Base-by-base conservation (phyloP, 2,797 vertebrate genomes). In the Carduelis carduelis region DNA sequence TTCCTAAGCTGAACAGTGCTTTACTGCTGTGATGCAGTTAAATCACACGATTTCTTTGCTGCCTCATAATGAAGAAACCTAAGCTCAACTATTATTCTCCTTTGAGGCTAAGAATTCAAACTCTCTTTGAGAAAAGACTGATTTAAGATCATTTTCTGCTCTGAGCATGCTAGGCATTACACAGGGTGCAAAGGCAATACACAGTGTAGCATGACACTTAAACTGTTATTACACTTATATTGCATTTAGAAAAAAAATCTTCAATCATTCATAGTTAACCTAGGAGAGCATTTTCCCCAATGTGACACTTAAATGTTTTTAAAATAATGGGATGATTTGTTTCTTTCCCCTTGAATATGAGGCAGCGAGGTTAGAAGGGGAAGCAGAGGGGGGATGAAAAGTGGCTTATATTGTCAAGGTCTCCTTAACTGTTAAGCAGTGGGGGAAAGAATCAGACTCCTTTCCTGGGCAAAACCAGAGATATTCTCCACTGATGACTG, bases 401-500 rank as follows among this genome's bases (percentile, higher is more conserved):
- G 83, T 94, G 93, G 92, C 96, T 97, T 93, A 46, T 89, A 76
- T 97, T 89, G 90, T 96, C 96, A 94, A 96, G 96, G 96, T 97
- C 96, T 96, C 93, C 96, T 97, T 95, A 96, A 93, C 93, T 43
- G 83, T 94, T 95, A 93, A 91, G 96, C 96, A 53, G 91, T 91
- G 82, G 87, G 90, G 87, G 86, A 92, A 96, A 95, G 96, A 98
- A 97, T 97, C 96, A 97, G 95, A 81, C 97, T 92, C 93, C 94
- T 95, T 97, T 98, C 95, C 96, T 95, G 72, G 84, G 87, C 0
- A 11, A 94, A 95, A 93, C 90, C 89, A 94, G 77, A 91, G 88
- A 92, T 74, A 96, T 92, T 95, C 91, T 93, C 90, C 92, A 95
- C 95, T 93, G 95, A 97, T 98, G 97, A 96, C 97, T 98, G 97